These are phyloP conservation scores for Melanostigma gelatinosum DNA, from an alignment of 2,113 vertebrate species.

Conservation along the genomic window DNA sequence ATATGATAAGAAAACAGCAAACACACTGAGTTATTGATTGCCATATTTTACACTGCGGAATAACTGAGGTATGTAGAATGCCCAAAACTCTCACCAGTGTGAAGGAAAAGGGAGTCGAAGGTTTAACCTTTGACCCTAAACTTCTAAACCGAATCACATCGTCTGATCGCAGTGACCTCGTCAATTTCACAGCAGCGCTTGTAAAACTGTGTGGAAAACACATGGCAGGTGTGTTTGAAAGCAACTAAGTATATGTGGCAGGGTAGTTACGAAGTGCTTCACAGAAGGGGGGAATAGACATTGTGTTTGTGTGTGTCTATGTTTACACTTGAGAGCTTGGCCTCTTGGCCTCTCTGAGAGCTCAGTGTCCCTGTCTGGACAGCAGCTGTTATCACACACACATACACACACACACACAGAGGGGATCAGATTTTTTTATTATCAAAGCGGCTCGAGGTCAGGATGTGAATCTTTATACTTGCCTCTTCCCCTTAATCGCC, in stretches of 20 bases:
- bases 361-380: constrained; percentile 38
- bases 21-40: constrained; percentile 12
- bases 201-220: constrained; percentile 10
- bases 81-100: constrained; percentile 1
- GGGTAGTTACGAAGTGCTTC: neutral
- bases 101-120: constrained; percentile 22
- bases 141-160: constrained; percentile 24
- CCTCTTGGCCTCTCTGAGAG: constrained; percentile 37
- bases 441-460: constrained; percentile 63
- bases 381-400: constrained; percentile 52
- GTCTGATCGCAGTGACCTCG: constrained; percentile 33
- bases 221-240: constrained; percentile 3
- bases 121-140: constrained; percentile 45
- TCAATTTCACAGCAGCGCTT: constrained; percentile 30
- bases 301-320: constrained; percentile 27
- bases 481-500: constrained; percentile 50
- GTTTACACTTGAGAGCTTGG: constrained; percentile 17
- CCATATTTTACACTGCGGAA: neutral
- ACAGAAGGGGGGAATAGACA: neutral
- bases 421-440: constrained; percentile 82
- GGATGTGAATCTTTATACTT: constrained; percentile 72
- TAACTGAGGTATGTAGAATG: neutral
- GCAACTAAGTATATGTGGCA: neutral
- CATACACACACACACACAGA: constrained; percentile 2
- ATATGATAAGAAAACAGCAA: constrained; percentile 2